phyloP scores from a whole-genome alignment of 2,888 invertebrate species.

The Monopis laevigella region DNA sequence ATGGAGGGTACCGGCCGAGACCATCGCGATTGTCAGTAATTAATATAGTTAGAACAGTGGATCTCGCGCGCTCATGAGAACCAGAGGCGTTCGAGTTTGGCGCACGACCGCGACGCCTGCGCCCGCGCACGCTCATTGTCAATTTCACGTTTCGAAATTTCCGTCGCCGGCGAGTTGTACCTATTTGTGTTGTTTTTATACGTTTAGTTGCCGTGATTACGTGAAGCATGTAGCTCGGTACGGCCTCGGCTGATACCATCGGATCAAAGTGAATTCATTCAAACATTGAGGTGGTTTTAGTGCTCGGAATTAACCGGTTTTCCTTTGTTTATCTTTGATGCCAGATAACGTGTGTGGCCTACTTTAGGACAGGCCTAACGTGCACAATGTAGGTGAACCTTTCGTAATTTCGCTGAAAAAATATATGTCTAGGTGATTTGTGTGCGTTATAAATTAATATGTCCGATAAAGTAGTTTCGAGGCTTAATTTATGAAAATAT shows the following conservation, averaged over 20 bases:
- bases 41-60: no score
- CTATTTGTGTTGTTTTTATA: slow-evolving; percentile 25
- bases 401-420: no score
- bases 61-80: neutral
- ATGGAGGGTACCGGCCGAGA: slow-evolving; percentile 27
- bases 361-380: no score
- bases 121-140: slow-evolving; percentile 29
- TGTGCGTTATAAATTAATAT: no score
- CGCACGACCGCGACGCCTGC: slow-evolving; percentile 25
- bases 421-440: no score
- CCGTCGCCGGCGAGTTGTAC: slow-evolving; percentile 25
- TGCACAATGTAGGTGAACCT: no score
- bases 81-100: slow-evolving; percentile 10
- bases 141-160: slow-evolving; percentile 47
- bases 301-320: neutral
- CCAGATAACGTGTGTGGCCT: slow-evolving; percentile 28
- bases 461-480: no score
- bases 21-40: slow-evolving; percentile 13
- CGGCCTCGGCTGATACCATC: slow-evolving; percentile 40
- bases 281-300: slow-evolving; percentile 42
- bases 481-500: no score
- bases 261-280: slow-evolving; percentile 13
- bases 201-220: slow-evolving; percentile 29
- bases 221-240: slow-evolving; percentile 34
- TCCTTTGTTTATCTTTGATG: slow-evolving; percentile 40